These are phyloP conservation scores for Exaiptasia diaphana DNA, from an alignment of 64 coral and sea anemone genomes.

Conservation along the genomic window DNA sequence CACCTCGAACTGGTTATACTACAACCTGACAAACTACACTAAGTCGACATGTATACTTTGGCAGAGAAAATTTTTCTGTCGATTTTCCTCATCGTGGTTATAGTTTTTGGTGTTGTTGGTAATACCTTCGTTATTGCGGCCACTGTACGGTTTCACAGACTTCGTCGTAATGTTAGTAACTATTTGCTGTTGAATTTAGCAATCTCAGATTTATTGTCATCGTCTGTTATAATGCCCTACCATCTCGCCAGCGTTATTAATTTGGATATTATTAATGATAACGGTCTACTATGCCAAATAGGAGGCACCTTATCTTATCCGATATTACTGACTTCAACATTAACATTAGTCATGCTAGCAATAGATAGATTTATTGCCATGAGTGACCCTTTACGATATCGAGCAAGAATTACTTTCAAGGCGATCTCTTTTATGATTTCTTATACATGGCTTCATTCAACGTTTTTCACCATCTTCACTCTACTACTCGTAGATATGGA, in stretches of 20 bases:
- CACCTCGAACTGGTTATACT: too few relatives aligned
- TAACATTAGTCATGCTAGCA: slow-evolving; percentile 52
- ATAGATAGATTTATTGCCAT: slow-evolving; percentile 45
- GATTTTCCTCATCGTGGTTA: slow-evolving; percentile 8
- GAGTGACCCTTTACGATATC: slow-evolving; percentile 43
- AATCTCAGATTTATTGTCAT: slow-evolving; percentile 23
- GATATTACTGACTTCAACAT: slow-evolving; percentile 28
- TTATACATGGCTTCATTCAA: slow-evolving; percentile 33
- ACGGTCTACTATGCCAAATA: slow-evolving; percentile 26
- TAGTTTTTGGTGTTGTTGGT: slow-evolving; percentile 38
- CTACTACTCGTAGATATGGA: neutral
- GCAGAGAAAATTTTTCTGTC: slow-evolving; percentile 35
- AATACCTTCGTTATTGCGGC: slow-evolving; percentile 33
- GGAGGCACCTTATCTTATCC: slow-evolving; percentile 55
- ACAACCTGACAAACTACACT: too few relatives aligned
- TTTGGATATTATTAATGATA: slow-evolving; percentile 17
- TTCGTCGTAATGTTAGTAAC: slow-evolving; percentile 20
- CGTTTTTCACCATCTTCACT: neutral
- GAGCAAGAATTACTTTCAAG: neutral
- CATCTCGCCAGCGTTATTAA: slow-evolving; percentile 30
- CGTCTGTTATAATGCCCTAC: slow-evolving; percentile 36
- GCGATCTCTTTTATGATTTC: slow-evolving; percentile 27
- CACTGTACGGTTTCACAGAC: slow-evolving; percentile 19
- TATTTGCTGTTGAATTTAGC: slow-evolving; percentile 45
- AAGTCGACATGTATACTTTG: too few relatives aligned